Evolutionary conservation across 2,888 invertebrate species (phyloP).

Genomic region (Coremacera marginata): DNA sequence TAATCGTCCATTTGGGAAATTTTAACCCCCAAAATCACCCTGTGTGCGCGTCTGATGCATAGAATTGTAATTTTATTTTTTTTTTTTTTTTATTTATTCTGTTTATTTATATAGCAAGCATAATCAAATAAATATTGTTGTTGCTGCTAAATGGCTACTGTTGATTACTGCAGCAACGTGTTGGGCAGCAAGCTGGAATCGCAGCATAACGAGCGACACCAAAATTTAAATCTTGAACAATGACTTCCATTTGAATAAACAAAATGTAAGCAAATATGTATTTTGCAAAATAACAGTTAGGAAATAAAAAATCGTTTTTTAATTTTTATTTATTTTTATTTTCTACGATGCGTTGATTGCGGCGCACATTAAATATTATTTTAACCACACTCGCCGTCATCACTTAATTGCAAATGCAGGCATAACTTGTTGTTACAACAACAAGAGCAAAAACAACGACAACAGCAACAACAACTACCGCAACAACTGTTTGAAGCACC

Average conservation of each 20-base stretch:
- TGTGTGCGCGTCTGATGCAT: too few relatives aligned
- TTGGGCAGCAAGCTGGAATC: background rate
- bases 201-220: background rate
- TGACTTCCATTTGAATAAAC: background rate
- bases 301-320: too few relatives aligned
- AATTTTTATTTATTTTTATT: background rate
- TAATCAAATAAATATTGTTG: too few relatives aligned
- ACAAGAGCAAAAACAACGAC: background rate
- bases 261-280: background rate
- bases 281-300: too few relatives aligned
- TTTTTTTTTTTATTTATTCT: too few relatives aligned
- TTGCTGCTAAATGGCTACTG: too few relatives aligned
- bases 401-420: constrained; percentile 15
- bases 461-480: background rate
- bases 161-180: background rate
- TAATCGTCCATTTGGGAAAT: too few relatives aligned
- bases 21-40: too few relatives aligned
- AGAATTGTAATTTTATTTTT: too few relatives aligned
- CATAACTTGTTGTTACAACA: background rate
- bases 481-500: too few relatives aligned
- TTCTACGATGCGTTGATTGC: background rate
- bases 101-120: too few relatives aligned
- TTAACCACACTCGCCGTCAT: background rate
- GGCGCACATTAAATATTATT: background rate
- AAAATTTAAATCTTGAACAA: background rate